Conservation (phyloP, 1,140 invertebrate species). For the Micrasema minimum region DNA sequence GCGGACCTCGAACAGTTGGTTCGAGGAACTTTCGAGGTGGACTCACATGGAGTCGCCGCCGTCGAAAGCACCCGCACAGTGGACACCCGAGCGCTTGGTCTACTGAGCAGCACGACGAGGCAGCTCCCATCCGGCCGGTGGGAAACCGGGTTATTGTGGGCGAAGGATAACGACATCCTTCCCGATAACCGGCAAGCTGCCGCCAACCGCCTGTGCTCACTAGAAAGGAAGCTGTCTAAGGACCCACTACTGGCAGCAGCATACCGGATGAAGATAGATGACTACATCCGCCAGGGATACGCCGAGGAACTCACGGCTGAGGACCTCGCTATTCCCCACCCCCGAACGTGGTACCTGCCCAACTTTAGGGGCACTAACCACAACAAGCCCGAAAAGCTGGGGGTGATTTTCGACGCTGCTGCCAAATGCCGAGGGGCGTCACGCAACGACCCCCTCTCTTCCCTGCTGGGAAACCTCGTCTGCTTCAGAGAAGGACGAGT, state of each 20-base stretch:
- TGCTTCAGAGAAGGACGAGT: slow-evolving; percentile 53
- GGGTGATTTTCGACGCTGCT: background rate
- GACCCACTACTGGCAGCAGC: slow-evolving; percentile 8
- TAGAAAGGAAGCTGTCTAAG: slow-evolving; percentile 38
- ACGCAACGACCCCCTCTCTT: slow-evolving; percentile 48
- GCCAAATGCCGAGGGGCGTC: background rate
- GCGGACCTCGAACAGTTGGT: background rate
- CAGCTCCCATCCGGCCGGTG: background rate
- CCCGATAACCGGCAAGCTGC: no score
- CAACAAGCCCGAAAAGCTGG: slow-evolving; percentile 1
- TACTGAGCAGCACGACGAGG: slow-evolving; percentile 32
- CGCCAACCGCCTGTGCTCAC: slow-evolving; percentile 24
- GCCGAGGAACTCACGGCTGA: background rate
- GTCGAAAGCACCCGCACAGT: background rate
- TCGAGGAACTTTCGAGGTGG: background rate
- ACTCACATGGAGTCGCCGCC: background rate
- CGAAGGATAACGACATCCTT: background rate
- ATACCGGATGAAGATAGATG: slow-evolving; percentile 39
- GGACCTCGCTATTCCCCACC: background rate
- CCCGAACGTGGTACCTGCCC: slow-evolving; percentile 6
- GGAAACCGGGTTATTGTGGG: slow-evolving; percentile 45
- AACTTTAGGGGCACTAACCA: slow-evolving; percentile 9
- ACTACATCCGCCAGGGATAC: slow-evolving; percentile 3
- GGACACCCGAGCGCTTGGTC: slow-evolving; percentile 23
- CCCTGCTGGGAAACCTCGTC: slow-evolving; percentile 55